These are phyloP conservation scores for Melierax canorus DNA, from an alignment of 2,113 vertebrate species.

Conservation along the genomic window DNA sequence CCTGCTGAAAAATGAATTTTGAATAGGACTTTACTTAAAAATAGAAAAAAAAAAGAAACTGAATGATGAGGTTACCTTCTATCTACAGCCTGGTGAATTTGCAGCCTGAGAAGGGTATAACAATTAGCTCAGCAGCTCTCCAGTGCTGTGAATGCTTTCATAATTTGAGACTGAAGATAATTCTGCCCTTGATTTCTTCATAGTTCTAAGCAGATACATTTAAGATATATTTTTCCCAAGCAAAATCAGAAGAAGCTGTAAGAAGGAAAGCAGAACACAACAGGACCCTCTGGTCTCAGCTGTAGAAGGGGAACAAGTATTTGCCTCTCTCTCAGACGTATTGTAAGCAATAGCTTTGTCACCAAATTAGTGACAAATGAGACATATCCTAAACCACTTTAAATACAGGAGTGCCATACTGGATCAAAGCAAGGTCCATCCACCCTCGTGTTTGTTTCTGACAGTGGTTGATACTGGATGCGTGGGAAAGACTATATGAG, in stretches of 20 bases:
- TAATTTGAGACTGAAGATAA: background rate
- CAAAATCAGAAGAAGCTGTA: background rate
- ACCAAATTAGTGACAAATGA: background rate
- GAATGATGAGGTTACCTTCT: background rate
- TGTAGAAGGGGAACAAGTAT: background rate
- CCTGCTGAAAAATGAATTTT: background rate
- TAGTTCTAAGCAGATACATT: background rate
- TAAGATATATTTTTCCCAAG: background rate
- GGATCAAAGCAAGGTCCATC: background rate
- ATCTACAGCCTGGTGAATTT: background rate
- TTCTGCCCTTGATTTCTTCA: background rate
- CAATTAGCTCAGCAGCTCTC: background rate
- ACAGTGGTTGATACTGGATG: background rate
- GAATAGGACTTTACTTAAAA: background rate
- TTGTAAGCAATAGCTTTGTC: background rate
- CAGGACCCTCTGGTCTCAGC: background rate
- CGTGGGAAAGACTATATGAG: background rate
- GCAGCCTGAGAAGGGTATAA: background rate
- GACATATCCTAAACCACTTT: background rate
- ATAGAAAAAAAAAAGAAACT: background rate
- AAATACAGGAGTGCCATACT: background rate
- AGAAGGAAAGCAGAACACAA: background rate
- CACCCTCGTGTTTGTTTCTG: background rate
- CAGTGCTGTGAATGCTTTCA: background rate
- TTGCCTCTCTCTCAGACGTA: background rate